phyloP scores from a whole-genome alignment of 2,797 vertebrate species.

The Phalloptychus januarius region DNA sequence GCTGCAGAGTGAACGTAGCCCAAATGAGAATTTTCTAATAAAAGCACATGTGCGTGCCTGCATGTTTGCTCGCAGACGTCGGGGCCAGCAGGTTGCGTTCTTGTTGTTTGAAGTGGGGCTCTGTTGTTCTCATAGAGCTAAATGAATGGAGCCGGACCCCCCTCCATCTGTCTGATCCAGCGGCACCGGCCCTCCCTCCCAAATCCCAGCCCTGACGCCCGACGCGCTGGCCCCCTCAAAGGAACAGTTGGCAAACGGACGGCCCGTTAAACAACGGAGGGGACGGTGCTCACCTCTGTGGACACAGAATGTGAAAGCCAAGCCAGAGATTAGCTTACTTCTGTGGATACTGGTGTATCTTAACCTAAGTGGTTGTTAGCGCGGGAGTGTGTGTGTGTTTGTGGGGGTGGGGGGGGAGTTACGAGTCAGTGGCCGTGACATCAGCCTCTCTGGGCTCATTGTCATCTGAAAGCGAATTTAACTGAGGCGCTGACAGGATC shows the following conservation, averaged over 20 bases:
- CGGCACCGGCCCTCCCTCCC: slow-evolving; percentile 76
- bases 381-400: not conserved
- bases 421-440: slow-evolving; percentile 59
- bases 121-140: slow-evolving; percentile 79
- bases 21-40: slow-evolving; percentile 51
- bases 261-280: slow-evolving; percentile 70
- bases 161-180: slow-evolving; percentile 79
- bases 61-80: slow-evolving; percentile 54
- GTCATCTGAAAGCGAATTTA: slow-evolving; percentile 32
- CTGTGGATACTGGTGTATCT: not conserved
- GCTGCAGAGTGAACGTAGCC: too few relatives aligned
- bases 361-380: slow-evolving; percentile 19
- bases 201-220: slow-evolving; percentile 76
- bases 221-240: slow-evolving; percentile 74
- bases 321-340: slow-evolving; percentile 12
- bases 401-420: slow-evolving; percentile 27
- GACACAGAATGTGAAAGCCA: slow-evolving; percentile 22
- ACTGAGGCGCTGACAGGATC: slow-evolving; percentile 5
- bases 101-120: slow-evolving; percentile 80
- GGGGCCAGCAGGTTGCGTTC: slow-evolving; percentile 75
- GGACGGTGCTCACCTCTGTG: slow-evolving; percentile 63
- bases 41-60: slow-evolving; percentile 62
- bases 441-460: slow-evolving; percentile 42
- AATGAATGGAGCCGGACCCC: slow-evolving; percentile 79
- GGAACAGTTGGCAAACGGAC: slow-evolving; percentile 81